Evolutionary conservation across 1,140 invertebrate genomes (phyloP).

Genomic region (Calliphora vicina): DNA sequence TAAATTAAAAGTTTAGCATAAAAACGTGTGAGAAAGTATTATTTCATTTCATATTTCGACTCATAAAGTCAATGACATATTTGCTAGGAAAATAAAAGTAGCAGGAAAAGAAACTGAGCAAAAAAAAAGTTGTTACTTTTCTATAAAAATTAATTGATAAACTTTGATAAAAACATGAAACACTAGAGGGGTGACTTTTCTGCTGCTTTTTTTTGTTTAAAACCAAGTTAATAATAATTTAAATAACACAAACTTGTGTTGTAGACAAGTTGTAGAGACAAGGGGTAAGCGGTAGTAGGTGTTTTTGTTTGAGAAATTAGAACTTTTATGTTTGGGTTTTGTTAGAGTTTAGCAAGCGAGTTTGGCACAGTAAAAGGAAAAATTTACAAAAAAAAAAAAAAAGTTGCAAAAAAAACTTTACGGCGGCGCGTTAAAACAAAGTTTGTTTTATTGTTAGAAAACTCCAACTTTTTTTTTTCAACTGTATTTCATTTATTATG

Average conservation of each 20-base stretch:
- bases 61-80: not conserved
- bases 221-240: constrained; percentile 46
- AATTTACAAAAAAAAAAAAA: not conserved
- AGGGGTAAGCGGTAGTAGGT: not conserved
- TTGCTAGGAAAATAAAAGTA: not conserved
- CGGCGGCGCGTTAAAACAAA: constrained; percentile 31
- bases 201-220: constrained; percentile 8
- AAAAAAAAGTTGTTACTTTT: constrained; percentile 35
- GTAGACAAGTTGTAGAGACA: not conserved
- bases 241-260: constrained; percentile 46
- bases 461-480: constrained; percentile 31
- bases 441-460: constrained; percentile 32
- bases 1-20: not conserved
- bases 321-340: constrained; percentile 40
- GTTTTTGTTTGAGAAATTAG: constrained; percentile 36
- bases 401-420: constrained; percentile 31
- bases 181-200: constrained; percentile 24
- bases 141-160: constrained; percentile 43
- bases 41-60: not conserved
- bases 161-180: constrained; percentile 39
- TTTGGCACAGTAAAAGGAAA: constrained; percentile 23
- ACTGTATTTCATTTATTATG: constrained; percentile 17
- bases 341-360: constrained; percentile 24
- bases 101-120: not conserved
- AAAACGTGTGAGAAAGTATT: not conserved